Base-by-base conservation (phyloP, 2,113 vertebrate species). In the Lamprologus speciosus region DNA sequence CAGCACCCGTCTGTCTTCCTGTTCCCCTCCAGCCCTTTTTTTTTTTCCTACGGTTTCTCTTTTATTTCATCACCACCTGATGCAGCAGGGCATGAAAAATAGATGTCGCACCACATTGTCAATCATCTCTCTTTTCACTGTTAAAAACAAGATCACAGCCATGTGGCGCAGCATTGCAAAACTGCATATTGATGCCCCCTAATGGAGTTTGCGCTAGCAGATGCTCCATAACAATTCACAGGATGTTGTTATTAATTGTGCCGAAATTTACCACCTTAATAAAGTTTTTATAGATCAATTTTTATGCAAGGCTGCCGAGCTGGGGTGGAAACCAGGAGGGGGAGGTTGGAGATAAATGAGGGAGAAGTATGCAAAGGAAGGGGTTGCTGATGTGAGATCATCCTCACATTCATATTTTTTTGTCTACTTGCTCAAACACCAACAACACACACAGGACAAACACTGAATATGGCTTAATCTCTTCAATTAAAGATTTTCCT, bases 181-280 rank as follows among this genome's bases (percentile, higher is more conserved):
- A 81, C 63, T 85, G 86, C 93, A 93, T 93, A 93, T 91, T 91
- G 93, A 95, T 93, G 87, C 87, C 70, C 75, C 28, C 87, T 94
- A 91, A 95, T 93, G 83, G 90, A 92, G 93, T 92, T 92, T 89
- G 87, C 23, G 11, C 54, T 53, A 90, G 86, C 95, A 96, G 94
- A 96, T 95, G 95, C 94, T 96, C 88, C 55, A 84, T 92, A 92
- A 95, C 92, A 90, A 90, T 95, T 93, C 88, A 88, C 83, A 92
- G 91, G 91, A 90, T 95, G 94, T 91, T 94, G 93, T 95, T 96
- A 96, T 96, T 96, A 96, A 96, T 96, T 96, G 95, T 91, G 89
- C 88, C 21, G 80, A 89, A 95, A 95, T 96, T 95, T 96, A 96
- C 80, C 85, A 91, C 85, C 88, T 93, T 92, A 92, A 96, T 96